Conservation (phyloP, 1,140 invertebrate species). For the Scaptomyza graminum region DNA sequence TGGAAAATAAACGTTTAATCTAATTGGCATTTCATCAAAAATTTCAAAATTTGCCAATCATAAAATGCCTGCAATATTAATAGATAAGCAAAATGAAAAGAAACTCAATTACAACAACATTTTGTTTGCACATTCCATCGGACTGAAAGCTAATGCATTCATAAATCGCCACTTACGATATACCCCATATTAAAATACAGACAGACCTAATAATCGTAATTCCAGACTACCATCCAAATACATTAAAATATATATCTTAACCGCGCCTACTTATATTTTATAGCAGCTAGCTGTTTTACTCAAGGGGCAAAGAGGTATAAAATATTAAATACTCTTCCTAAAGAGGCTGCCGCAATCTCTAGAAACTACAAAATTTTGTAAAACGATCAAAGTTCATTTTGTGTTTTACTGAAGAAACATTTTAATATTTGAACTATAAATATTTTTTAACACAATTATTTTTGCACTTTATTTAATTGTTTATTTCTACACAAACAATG, state of each 20-base stretch:
- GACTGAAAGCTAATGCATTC: conserved; percentile 63
- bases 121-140: conserved; percentile 58
- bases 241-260: conserved; percentile 55
- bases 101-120: conserved; percentile 24
- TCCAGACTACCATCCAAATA: conserved; percentile 12
- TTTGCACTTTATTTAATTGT: too few species aligned
- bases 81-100: neutral
- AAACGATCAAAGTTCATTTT: neutral
- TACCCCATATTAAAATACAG: conserved; percentile 38
- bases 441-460: too few species aligned
- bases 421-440: neutral
- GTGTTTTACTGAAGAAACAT: neutral
- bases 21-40: conserved; percentile 66
- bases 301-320: neutral
- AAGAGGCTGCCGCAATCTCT: neutral
- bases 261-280: conserved; percentile 46
- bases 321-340: conserved; percentile 8
- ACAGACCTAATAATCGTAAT: conserved; percentile 9
- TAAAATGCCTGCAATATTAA: conserved; percentile 48
- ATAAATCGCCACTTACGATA: conserved; percentile 54
- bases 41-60: conserved; percentile 65
- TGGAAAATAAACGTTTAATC: conserved; percentile 67
- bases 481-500: too few species aligned
- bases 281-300: conserved; percentile 16
- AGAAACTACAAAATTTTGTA: too few species aligned